Evolutionary conservation across 37 sponge, comb jelly and placozoan species (phyloP).

Genomic region (Lycopodina hypogea): DNA sequence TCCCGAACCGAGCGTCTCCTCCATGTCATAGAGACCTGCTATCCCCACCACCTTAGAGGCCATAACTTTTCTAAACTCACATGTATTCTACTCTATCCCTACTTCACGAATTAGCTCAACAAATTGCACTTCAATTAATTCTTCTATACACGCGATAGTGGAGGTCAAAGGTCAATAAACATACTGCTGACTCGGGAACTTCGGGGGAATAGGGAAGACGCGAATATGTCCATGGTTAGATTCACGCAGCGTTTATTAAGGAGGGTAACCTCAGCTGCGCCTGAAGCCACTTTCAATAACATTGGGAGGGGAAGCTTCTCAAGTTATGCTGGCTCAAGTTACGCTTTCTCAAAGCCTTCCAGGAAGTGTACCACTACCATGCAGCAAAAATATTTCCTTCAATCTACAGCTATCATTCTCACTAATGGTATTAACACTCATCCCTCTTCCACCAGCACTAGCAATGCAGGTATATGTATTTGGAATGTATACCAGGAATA

Average conservation of each 20-base stretch:
- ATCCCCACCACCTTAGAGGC: conserved; percentile 64
- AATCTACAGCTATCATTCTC: neutral
- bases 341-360: neutral
- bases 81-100: neutral
- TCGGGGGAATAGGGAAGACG: too few species aligned
- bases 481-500: too few species aligned
- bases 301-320: neutral
- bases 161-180: too few species aligned
- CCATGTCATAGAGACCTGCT: conserved; percentile 84
- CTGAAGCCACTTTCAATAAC: neutral
- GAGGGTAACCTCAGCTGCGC: neutral
- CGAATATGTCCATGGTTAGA: neutral
- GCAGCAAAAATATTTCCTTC: neutral
- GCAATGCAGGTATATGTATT: too few species aligned
- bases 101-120: too few species aligned
- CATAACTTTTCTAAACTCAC: conserved; percentile 11
- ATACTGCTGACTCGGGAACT: too few species aligned
- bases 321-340: neutral
- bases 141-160: too few species aligned
- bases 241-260: neutral
- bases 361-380: neutral
- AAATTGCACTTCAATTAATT: too few species aligned
- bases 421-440: neutral
- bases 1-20: conserved; percentile 88
- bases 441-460: too few species aligned